Conservation (phyloP, 2,888 invertebrate species). For the Agrochola litura region DNA sequence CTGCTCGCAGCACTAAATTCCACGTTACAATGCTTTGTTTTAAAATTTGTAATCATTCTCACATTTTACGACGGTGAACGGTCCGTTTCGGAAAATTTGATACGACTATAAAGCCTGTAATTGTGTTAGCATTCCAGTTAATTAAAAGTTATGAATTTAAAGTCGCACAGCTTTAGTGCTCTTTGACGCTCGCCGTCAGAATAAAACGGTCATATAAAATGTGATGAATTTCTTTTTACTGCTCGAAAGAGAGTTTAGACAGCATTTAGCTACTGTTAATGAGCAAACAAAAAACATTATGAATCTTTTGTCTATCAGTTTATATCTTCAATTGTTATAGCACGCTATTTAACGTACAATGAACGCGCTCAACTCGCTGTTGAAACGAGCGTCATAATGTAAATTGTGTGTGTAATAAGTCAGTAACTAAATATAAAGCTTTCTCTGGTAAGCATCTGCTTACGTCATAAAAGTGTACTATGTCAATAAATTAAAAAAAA, state of each 20-base stretch:
- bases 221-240: conserved; percentile 82
- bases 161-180: conserved; percentile 84
- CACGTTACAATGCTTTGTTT: conserved; percentile 89
- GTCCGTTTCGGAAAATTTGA: conserved; percentile 90
- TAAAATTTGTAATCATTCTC: conserved; percentile 90
- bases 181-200: conserved; percentile 81
- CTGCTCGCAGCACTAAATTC: conserved; percentile 88
- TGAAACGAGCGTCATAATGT: conserved; percentile 61
- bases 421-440: conserved; percentile 53
- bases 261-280: conserved; percentile 78
- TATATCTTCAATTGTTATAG: conserved; percentile 72
- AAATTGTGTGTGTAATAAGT: conserved; percentile 57
- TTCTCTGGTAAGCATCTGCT: conserved; percentile 70
- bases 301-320: conserved; percentile 74
- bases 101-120: conserved; percentile 89
- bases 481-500: conserved; percentile 79
- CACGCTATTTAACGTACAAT: conserved; percentile 73
- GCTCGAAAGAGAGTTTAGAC: conserved; percentile 77
- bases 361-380: conserved; percentile 62
- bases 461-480: conserved; percentile 78
- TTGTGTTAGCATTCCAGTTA: conserved; percentile 89
- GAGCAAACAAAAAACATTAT: conserved; percentile 75
- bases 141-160: conserved; percentile 91
- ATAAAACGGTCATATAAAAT: conserved; percentile 78
- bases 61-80: conserved; percentile 89